Conservation (phyloP, 1,140 invertebrate species). For the Tyrophagus putrescentiae region DNA sequence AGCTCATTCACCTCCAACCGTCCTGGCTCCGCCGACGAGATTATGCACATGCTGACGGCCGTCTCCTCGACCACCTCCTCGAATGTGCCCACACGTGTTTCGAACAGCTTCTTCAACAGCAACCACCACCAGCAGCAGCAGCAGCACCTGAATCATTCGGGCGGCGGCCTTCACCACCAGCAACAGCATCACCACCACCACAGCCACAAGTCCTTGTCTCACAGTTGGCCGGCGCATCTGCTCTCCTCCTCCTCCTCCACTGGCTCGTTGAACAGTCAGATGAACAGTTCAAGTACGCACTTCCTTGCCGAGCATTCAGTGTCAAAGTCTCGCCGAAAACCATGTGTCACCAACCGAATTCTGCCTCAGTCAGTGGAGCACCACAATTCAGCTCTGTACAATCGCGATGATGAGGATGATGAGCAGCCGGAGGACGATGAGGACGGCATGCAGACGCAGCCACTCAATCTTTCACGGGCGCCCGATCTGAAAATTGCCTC, state of each 20-base stretch:
- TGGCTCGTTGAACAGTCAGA: background rate
- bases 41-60: background rate
- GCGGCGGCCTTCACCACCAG: too few species aligned
- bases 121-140: too few species aligned
- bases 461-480: slow-evolving; percentile 26
- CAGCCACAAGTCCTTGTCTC: background rate
- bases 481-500: slow-evolving; percentile 8
- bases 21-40: background rate
- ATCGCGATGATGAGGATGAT: slow-evolving; percentile 24
- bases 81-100: slow-evolving; percentile 2
- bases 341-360: slow-evolving; percentile 27
- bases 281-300: too few species aligned
- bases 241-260: background rate
- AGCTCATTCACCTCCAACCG: slow-evolving; percentile 1
- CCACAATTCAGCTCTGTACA: too few species aligned
- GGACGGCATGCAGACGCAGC: slow-evolving; percentile 27
- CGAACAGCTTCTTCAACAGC: slow-evolving; percentile 19
- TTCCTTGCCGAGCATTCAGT: slow-evolving; percentile 15
- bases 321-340: slow-evolving; percentile 26
- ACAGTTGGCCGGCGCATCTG: background rate
- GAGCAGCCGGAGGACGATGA: slow-evolving; percentile 19
- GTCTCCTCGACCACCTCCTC: slow-evolving; percentile 1
- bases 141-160: too few species aligned
- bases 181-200: too few species aligned
- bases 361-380: slow-evolving; percentile 27